These are phyloP conservation scores for Umimayanthus kanabou DNA, from an alignment of 92 coral and sea anemone genomes.

Conservation along the genomic window DNA sequence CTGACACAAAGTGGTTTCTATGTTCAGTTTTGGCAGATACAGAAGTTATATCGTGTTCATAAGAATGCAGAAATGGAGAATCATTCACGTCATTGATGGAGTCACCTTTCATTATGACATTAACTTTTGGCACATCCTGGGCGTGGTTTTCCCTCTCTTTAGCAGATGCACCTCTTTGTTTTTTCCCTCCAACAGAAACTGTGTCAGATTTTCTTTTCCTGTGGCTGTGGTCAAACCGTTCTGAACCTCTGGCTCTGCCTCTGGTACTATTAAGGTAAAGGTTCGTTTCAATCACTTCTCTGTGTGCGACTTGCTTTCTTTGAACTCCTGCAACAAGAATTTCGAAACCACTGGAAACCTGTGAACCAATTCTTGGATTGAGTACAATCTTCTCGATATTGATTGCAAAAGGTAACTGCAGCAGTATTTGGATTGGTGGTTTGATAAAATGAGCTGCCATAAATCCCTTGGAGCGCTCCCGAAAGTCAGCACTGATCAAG, in stretches of 20 bases:
- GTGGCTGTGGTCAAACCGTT: not conserved
- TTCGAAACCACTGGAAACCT: constrained; percentile 87
- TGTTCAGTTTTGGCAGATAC: constrained; percentile 71
- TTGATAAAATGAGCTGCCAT: constrained; percentile 91
- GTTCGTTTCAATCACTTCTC: not conserved
- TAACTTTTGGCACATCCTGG: not conserved
- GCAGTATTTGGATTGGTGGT: constrained; percentile 74
- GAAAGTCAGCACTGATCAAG: constrained; percentile 64
- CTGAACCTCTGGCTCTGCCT: not conserved
- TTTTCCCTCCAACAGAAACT: constrained; percentile 4
- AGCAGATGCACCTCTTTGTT: not conserved
- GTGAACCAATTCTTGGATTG: constrained; percentile 92
- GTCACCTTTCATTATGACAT: not conserved
- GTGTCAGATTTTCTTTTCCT: constrained; percentile 27
- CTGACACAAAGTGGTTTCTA: constrained; percentile 59
- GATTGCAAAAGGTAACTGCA: constrained; percentile 84
- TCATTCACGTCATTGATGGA: not conserved
- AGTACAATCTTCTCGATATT: constrained; percentile 74
- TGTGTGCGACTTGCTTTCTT: constrained; percentile 17
- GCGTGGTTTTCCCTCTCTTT: not conserved
- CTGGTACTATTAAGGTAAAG: too few relatives aligned
- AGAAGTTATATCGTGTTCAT: constrained; percentile 56
- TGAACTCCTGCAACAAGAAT: constrained; percentile 73
- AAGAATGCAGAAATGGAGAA: constrained; percentile 45
- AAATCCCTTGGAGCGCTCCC: constrained; percentile 77